Base-by-base conservation (phyloP, 2,888 invertebrate species). In the Clitarchus hookeri region DNA sequence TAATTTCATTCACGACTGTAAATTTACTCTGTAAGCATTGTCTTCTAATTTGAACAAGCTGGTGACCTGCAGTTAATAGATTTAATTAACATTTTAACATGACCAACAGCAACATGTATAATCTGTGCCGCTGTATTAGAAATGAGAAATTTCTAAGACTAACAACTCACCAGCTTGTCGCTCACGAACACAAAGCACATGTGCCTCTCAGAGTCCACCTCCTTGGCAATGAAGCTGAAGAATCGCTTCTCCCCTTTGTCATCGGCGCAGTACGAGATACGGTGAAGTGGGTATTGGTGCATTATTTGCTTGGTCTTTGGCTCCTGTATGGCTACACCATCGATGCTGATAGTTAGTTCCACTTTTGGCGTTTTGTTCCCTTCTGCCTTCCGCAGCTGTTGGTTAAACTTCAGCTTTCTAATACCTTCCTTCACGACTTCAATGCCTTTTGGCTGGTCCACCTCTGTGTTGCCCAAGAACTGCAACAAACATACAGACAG, bases 201-300 rank as follows among this genome's bases (percentile, higher is more conserved):
- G 91, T 99, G 99, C 88, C 94, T 95, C 90, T 98, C 97, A 85
- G 94, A 94, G 88, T 93, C 93, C 89, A 93, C 93, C 89, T 96
- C 95, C 91, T 98, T 98, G 78, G 97, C 98, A 88, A 98, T 98
- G 91, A 98, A 98, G 13, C 97, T 97, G 92, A 99, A 98, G 93
- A 98, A 98, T 89, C 97, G 97, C 92, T 98, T 99, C 89, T 98
- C 98, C 85, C 98, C 97, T 91, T 99, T 99, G 92, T 99, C 99
- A 91, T 99, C 99, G 0, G 99, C 99, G 93, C 99, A 99, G 92
- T 99, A 99, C 0, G 98, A 99, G 92, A 99, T 99, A 92, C 98
- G 95, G 91, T 99, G 98, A 83, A 99, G 93, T 0, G 99, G 99
- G 91, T 98, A 99, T 92, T 98, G 98, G 92, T 98, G 97, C 91